Base-by-base conservation (phyloP, 2,888 invertebrate genomes). In the Dryobota labecula region DNA sequence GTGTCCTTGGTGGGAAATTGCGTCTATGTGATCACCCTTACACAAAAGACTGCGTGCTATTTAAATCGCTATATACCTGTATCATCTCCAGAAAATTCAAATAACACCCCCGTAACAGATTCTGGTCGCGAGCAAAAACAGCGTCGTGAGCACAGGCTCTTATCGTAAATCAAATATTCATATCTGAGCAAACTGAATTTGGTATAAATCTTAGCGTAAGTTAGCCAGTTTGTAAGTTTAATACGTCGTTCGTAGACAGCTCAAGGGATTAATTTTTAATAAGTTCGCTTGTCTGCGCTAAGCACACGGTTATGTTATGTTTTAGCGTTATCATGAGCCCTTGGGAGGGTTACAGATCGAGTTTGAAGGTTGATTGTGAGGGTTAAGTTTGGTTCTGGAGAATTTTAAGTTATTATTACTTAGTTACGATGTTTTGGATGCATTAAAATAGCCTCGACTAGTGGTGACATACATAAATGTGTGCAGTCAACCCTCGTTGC, bases 141-240 rank as follows among this genome's bases (percentile, higher is more conserved):
- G 75, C 63, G 24, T 56, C 76, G 73, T 85, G 85, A 83, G 86
- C 71, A 72, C 66, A 72, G 66, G 70, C 82, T 86, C 84, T 81
- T 82, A 83, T 78, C 80, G 70, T 83, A 84, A 84, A 84, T 89
- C 83, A 88, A 88, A 89, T 87, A 89, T 90, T 89, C 86, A 87
- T 89, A 85, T 85, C 78, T 67, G 56, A 84, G 84, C 83, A 79
- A 86, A 78, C 83, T 85, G 84, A 85, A 87, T 86, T 83, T 80
- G 80, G 83, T 84, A 84, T 84, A 86, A 86, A 86, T 84, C 85
- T 79, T 66, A 78, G 75, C 74, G 71, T 68, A 82, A 85, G 83
- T 86, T 86, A 71, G 60, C 68, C 84, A 75, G 82, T 86, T 86
- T 79, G 64, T 67, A 73, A 78, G 70, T 78, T 82, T 82, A 80